Evolutionary conservation across 1,140 invertebrate genomes (phyloP).

Genomic region (Bombus confusus): DNA sequence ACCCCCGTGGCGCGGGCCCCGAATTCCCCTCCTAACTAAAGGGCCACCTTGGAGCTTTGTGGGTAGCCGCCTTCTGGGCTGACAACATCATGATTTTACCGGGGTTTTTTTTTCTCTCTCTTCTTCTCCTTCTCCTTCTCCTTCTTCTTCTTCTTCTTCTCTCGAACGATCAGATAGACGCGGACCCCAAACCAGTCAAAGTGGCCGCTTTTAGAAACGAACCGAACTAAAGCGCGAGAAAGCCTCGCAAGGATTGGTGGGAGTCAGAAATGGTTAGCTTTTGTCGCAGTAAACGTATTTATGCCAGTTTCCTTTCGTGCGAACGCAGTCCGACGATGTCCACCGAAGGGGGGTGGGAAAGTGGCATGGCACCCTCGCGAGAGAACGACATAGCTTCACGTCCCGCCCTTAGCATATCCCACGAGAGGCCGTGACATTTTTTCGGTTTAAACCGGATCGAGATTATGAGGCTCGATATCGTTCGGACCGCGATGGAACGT

Average conservation of each 20-base stretch:
- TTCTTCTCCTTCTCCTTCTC: constrained; percentile 33
- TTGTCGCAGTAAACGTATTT: constrained; percentile 47
- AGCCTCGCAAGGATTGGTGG: constrained; percentile 2
- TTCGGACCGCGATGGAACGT: constrained; percentile 59
- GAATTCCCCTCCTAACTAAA: constrained; percentile 26
- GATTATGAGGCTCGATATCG: constrained; percentile 69
- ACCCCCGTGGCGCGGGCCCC: constrained; percentile 65
- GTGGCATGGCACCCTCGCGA: constrained; percentile 45
- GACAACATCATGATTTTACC: constrained; percentile 70
- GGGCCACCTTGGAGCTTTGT: constrained; percentile 71
- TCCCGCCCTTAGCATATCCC: constrained; percentile 60
- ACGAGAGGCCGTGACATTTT: constrained; percentile 51
- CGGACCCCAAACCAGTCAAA: constrained; percentile 34
- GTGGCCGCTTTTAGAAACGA: constrained; percentile 61
- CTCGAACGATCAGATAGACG: constrained; percentile 61
- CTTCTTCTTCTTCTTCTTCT: constrained; percentile 20
- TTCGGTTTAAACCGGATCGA: constrained; percentile 65
- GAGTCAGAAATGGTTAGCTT: constrained; percentile 34
- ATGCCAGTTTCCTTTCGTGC: constrained; percentile 16
- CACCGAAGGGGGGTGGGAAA: constrained; percentile 60
- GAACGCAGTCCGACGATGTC: not conserved
- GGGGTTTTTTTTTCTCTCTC: constrained; percentile 29
- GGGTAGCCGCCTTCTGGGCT: constrained; percentile 61
- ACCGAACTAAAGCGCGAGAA: constrained; percentile 38
- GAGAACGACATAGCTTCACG: constrained; percentile 71